phyloP scores from a whole-genome alignment of 2,888 invertebrate species.

The Spatulosminthurus flaviceps region DNA sequence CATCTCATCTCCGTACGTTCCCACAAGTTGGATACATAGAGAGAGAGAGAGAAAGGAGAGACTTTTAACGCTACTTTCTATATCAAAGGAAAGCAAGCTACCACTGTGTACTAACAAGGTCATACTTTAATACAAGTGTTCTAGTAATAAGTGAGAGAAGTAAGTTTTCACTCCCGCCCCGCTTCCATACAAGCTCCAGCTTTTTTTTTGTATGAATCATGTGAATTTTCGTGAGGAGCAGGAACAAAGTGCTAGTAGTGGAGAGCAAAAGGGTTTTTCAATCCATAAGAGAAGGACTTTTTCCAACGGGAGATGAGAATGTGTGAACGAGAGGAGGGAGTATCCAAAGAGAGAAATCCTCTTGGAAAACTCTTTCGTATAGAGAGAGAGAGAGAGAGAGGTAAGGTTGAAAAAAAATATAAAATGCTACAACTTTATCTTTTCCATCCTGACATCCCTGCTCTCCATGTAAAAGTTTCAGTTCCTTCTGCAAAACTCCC shows the following conservation, averaged over 20 bases:
- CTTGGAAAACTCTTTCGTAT: too few species aligned
- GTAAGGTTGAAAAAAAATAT: conserved; percentile 20
- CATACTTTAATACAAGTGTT: background rate
- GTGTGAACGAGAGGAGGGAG: background rate
- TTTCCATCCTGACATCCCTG: conserved; percentile 35
- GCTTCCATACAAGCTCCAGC: background rate
- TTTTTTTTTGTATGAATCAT: conserved; percentile 8
- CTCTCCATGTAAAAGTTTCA: conserved; percentile 30
- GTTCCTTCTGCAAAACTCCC: too few species aligned
- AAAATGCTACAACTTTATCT: conserved; percentile 43
- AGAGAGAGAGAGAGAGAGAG: background rate
- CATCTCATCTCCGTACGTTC: background rate
- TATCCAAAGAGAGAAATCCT: too few species aligned
- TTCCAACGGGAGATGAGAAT: background rate
- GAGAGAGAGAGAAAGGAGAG: too few species aligned
- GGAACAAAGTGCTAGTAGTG: background rate
- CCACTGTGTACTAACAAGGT: too few species aligned
- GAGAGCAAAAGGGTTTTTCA: background rate
- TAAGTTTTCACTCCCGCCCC: background rate
- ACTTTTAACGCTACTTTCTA: too few species aligned
- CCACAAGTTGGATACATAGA: background rate
- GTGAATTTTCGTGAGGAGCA: background rate
- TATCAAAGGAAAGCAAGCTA: too few species aligned
- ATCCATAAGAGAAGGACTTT: too few species aligned
- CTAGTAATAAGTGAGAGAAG: background rate